phyloP scores from a whole-genome alignment of 2,113 vertebrate species.

The Cinclus cinclus region DNA sequence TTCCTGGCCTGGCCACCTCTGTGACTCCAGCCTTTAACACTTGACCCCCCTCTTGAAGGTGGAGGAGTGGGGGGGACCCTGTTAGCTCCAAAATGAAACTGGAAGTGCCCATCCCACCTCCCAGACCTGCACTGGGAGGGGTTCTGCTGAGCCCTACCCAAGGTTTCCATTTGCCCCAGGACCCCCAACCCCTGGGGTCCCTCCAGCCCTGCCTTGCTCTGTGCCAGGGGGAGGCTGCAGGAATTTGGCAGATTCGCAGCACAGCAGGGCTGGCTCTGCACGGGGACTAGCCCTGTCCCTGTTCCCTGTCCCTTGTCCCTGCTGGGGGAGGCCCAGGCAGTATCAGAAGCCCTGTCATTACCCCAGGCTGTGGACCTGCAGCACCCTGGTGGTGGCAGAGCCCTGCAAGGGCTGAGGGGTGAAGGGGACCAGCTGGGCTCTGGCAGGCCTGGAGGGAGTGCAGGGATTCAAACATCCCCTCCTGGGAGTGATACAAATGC shows the following conservation, averaged over 20 bases:
- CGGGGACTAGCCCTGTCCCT: neutral
- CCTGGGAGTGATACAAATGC: neutral
- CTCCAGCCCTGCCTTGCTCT: neutral
- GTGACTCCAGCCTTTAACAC: accelerated
- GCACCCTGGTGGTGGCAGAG: accelerated
- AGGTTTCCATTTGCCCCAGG: neutral
- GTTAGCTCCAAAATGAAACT: neutral
- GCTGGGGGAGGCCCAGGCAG: neutral
- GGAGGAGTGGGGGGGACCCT: neutral
- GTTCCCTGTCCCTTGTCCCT: neutral
- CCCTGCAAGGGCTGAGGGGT: neutral
- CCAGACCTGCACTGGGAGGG: neutral
- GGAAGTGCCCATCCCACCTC: neutral
- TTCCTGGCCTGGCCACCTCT: neutral
- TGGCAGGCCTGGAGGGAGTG: neutral
- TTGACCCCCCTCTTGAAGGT: accelerated
- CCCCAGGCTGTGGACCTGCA: neutral
- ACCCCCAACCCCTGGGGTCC: neutral
- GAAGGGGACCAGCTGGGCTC: neutral
- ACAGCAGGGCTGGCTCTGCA: neutral
- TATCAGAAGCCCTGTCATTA: neutral
- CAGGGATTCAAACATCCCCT: no score
- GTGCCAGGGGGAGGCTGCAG: neutral
- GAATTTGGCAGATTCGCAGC: neutral
- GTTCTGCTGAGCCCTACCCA: no score